Base-by-base conservation (phyloP, 2,113 vertebrate genomes). In the Microtus richardsoni region DNA sequence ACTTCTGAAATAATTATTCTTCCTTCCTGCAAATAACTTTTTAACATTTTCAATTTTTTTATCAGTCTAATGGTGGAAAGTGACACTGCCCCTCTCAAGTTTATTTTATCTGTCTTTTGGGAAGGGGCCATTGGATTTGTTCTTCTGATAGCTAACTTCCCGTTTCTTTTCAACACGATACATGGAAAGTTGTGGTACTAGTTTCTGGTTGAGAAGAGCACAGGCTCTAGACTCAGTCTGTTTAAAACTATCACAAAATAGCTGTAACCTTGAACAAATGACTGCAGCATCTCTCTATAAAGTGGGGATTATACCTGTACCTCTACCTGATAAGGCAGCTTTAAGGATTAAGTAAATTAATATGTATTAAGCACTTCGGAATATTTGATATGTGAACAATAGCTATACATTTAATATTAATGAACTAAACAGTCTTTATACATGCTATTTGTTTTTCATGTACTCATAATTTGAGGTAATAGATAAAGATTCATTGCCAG, bases 401-500 rank as follows among this genome's bases (percentile, higher is more conserved):
- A 91, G 89, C 64, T 85, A 41, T n/a, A 44, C 39, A 47, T n/a
- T 90, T 75, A 74, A 79, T 92, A 66, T 89, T 70, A 89, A 4
- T 52, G n/a, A 90, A 68, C 41, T 75, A 87, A 86, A 86, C 14
- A 70, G 44, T 39, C 60, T 96, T 89, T 54, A 88, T 66, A 93
- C 39, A 77, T 10, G 39, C 60, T 82, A 85, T 36, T 92, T 95
- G 28, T 95, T 94, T 87, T 75, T 92, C 41, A 70, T n/a, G 26
- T 87, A 87, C 60, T 77, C 85, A 86, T 77, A 77, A 91, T 86
- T 95, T 95, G 41, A 94, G 49, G 58, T 21, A 58, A 58, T 2
- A 92, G 58, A 91, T 86, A 47, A 91, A 66, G 85, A 84, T 30
- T 49, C 3, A 52, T 64, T 70, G 88, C 33, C 77, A 58, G 93